Base-by-base conservation (phyloP, 2,113 vertebrate species). In the Tympanuchus pallidicinctus region DNA sequence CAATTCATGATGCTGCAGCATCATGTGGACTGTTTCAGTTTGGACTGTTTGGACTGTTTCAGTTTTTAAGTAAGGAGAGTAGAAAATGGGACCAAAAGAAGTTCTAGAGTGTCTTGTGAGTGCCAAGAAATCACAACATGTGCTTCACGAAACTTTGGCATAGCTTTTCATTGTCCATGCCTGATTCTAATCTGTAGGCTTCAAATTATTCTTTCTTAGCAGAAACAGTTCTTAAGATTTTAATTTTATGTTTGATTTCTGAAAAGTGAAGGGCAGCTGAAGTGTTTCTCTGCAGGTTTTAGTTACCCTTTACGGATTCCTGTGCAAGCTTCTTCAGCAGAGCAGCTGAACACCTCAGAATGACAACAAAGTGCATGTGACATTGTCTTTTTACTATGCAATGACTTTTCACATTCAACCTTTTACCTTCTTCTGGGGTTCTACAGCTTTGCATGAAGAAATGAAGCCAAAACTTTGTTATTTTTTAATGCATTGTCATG, bases 321-420 rank as follows among this genome's bases (percentile, higher is more conserved):
- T 0, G 0, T 10, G 15, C 67, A 13, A 48, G 1, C 30, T 73
- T 73, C 2, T 21, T 48, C n/a, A 22, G 54, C 21, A 63, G n/a
- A 25, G 36, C 28, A 45, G 27, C 42, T 52, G 65, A 75, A 65
- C 19, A 2, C 85, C 24, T 20, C 86, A 36, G 4, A 81, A 38
- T 56, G 82, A 36, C 24, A 67, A 28, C 21, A 24, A 64, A 71
- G 17, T 50, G 5, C 2, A 1, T 2, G 4, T 2, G 0, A 4
- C 13, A 11, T 7, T 20, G 20, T 21, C 22, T 30, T 57, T 52
- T 32, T 56, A 13, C 4, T 0, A 1, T 24, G 6, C 0, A 0
- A 24, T 48, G 14, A 27, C 18, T 40, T 3, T 10, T 77, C 8
- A 8, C 9, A 8, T 84, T 11, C 20, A 4, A 1, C 14, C 70